Conservation (phyloP, 2,113 vertebrate genomes). For the Heliornis fulica region DNA sequence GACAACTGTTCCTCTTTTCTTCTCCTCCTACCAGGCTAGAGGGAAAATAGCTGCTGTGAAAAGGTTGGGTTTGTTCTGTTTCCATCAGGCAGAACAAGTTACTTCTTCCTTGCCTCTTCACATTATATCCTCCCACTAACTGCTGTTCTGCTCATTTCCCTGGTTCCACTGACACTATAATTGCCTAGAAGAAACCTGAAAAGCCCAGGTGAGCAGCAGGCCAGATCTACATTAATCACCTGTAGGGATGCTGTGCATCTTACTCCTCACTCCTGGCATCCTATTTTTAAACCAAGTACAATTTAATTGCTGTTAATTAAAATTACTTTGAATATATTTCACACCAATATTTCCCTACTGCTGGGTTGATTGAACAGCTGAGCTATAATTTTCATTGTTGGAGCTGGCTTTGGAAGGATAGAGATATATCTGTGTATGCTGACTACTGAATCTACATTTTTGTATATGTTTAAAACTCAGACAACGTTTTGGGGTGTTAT, state of each 20-base stretch:
- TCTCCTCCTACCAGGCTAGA: neutral
- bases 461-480: neutral
- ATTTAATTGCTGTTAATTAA: slow-evolving; percentile 24
- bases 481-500: neutral
- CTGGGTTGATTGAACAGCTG: neutral
- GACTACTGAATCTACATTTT: neutral
- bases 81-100: neutral
- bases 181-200: neutral
- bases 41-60: neutral
- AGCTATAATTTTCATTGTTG: neutral
- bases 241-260: neutral
- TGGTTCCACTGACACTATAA: neutral
- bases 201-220: neutral
- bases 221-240: neutral
- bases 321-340: neutral
- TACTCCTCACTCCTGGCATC: neutral
- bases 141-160: neutral
- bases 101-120: neutral
- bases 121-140: neutral
- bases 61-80: neutral
- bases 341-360: neutral
- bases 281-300: neutral
- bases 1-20: neutral
- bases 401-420: neutral
- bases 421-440: neutral